Evolutionary conservation across 2,113 vertebrate genomes (phyloP), one percentile per base, ranked within the genome.

Genomic region (Pangasianodon hypophthalmus): DNA sequence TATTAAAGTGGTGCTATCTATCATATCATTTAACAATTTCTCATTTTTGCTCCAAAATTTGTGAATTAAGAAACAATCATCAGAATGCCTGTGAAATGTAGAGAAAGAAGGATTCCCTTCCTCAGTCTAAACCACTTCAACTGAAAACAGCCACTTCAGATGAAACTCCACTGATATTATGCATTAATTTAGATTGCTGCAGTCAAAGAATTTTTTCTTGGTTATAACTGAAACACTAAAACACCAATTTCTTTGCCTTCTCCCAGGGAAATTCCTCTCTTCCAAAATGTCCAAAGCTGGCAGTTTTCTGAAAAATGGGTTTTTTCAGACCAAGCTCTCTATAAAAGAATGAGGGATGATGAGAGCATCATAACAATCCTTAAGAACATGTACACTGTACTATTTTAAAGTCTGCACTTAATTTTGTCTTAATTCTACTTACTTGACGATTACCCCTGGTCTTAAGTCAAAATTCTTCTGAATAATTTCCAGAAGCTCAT

Each of bases 231-330:
- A 60, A 71, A 50, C 26, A 56, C 94, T 92, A 96, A 77, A 95
- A 92, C 48, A 93, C 84, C 88, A 96, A 91, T 50, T 92, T n/a
- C 85, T 96, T 96, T 0, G 95, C 92, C 84, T 95, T 93, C 24
- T 96, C 96, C 96, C 96, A 96, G 7, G 96, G 94, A 92, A 96
- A 96, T 85, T 94, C 95, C 1, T 94, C 93, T 89, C 96, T 92
- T 86, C 96, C 96, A 48, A 96, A 96, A 92, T 96, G 96, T 58
- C 96, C 96, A 29, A 96, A 96, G 92, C 96, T 95, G 80, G 96
- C 95, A 0, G 96, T 96, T 91, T 93, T 90, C 89, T 95, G 95
- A 92, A 95, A 96, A 80, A 96, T 96, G 0, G 96, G 95, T 80
- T 85, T 92, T 89, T 95, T 96, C 90, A 96, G 52, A 81, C 93